phyloP scores from a whole-genome alignment of 2,888 invertebrate genomes.

The Drosophila merina region DNA sequence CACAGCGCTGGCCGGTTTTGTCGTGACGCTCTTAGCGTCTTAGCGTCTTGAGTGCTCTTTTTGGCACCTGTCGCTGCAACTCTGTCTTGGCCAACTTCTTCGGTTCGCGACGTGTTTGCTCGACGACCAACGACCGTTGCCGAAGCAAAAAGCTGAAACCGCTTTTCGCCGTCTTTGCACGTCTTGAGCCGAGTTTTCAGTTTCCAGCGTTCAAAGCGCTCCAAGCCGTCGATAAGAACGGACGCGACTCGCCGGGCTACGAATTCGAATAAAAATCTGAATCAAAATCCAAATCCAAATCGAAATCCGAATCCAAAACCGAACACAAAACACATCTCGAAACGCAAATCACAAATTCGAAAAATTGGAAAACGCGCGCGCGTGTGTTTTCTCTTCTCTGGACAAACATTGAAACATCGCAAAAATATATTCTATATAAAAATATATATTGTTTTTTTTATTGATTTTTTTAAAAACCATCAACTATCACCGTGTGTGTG shows the following conservation, averaged over 20 bases:
- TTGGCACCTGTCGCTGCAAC: slow-evolving; percentile 70
- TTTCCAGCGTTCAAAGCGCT: slow-evolving; percentile 73
- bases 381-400: slow-evolving; percentile 45
- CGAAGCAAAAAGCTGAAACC: not conserved
- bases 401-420: not conserved
- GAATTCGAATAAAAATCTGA: not conserved
- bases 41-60: slow-evolving; percentile 9
- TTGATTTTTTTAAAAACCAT: slow-evolving; percentile 18
- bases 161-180: slow-evolving; percentile 51
- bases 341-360: not conserved
- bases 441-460: slow-evolving; percentile 18
- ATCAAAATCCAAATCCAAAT: not conserved
- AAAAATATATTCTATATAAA: slow-evolving; percentile 3
- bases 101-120: slow-evolving; percentile 47
- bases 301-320: not conserved
- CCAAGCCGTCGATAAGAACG: slow-evolving; percentile 79
- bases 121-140: not conserved
- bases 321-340: not conserved
- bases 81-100: slow-evolving; percentile 61
- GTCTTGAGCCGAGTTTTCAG: slow-evolving; percentile 52
- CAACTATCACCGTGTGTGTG: not conserved
- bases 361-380: slow-evolving; percentile 46
- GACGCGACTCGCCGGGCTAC: slow-evolving; percentile 57
- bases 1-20: slow-evolving; percentile 51
- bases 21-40: slow-evolving; percentile 5